These are phyloP conservation scores for Apeltes quadracus DNA, from an alignment of 2,113 vertebrate genomes.

Conservation along the genomic window DNA sequence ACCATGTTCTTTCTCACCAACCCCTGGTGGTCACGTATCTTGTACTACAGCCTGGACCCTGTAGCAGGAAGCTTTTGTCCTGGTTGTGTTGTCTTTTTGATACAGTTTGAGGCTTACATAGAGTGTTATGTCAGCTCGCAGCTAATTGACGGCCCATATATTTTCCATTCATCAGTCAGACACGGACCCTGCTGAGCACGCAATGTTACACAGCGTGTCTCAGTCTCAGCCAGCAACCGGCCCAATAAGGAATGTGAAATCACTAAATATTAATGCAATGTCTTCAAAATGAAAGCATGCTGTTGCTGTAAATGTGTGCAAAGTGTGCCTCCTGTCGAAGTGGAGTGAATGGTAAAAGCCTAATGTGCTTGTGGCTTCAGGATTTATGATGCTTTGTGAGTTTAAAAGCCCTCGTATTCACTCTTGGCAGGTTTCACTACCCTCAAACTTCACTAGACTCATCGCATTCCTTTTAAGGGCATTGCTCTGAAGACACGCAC, in stretches of 20 bases:
- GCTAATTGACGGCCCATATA: constrained; percentile 3
- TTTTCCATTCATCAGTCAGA: constrained; percentile 53
- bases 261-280: constrained; percentile 22
- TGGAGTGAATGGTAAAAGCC: constrained; percentile 3
- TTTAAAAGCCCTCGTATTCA: neutral
- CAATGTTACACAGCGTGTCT: constrained; percentile 39
- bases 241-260: constrained; percentile 22
- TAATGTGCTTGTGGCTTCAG: neutral
- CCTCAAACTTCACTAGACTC: neutral
- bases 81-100: constrained; percentile 4
- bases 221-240: constrained; percentile 26
- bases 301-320: constrained; percentile 18
- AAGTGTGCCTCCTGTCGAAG: neutral
- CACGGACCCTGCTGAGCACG: constrained; percentile 53
- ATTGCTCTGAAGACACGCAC: neutral
- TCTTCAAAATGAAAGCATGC: constrained; percentile 2
- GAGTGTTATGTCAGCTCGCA: neutral
- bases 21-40: neutral
- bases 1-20: neutral
- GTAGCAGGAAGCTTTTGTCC: neutral
- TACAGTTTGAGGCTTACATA: constrained; percentile 2
- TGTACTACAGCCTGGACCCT: neutral
- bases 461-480: constrained; percentile 9
- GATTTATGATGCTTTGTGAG: neutral
- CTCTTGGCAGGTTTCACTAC: neutral